These are phyloP conservation scores for Pomatostomus ruficeps DNA, from an alignment of 2,113 vertebrate species.

Conservation along the genomic window DNA sequence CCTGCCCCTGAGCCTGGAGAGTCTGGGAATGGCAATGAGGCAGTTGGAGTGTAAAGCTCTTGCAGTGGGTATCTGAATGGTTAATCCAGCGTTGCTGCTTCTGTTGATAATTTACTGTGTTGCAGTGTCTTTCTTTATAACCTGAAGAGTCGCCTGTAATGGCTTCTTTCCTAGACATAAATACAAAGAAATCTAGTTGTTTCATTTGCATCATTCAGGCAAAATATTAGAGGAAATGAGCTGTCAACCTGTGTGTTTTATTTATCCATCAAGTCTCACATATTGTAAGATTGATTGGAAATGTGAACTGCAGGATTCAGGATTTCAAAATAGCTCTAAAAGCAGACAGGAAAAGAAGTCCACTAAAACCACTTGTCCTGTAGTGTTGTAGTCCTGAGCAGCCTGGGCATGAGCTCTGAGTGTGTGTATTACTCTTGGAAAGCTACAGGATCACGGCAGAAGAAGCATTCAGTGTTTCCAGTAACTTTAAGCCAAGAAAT, in stretches of 20 bases:
- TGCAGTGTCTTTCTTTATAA: not conserved
- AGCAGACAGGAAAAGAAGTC: not conserved
- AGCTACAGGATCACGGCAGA: constrained; percentile 10
- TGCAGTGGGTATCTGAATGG: too few relatives aligned
- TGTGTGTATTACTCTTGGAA: not conserved
- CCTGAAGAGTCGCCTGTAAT: not conserved
- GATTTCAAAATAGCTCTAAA: not conserved
- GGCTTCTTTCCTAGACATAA: not conserved
- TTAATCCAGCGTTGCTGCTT: not conserved
- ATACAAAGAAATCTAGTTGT: not conserved
- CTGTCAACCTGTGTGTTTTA: not conserved
- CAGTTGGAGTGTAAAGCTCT: not conserved
- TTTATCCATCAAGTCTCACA: not conserved
- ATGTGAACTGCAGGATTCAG: not conserved
- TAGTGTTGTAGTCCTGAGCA: not conserved
- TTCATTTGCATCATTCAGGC: not conserved
- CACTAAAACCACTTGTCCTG: not conserved
- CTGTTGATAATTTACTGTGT: not conserved
- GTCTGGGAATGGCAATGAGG: not conserved
- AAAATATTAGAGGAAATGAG: not conserved
- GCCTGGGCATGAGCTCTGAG: not conserved
- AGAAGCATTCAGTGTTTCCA: constrained; percentile 53
- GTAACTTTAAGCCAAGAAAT: constrained; percentile 42
- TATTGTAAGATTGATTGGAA: not conserved
- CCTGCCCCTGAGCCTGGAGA: not conserved